These are phyloP conservation scores for Xiphorhynchus erythropygius DNA, from an alignment of 2,797 vertebrate species.

Conservation along the genomic window DNA sequence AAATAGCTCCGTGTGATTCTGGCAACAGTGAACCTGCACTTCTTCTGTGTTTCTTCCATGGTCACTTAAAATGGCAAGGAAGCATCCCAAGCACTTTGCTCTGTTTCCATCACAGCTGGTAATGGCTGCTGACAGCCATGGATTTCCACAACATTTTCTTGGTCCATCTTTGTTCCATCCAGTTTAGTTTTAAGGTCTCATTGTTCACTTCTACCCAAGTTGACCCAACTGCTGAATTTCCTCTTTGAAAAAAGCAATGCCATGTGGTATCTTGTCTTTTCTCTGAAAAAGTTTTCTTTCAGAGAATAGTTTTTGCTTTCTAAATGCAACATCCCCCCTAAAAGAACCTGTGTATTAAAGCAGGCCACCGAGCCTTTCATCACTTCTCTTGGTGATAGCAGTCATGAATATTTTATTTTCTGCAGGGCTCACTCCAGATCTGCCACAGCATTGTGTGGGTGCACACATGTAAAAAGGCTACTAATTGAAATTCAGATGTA, in stretches of 20 bases:
- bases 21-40: background rate
- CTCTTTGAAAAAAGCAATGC: background rate
- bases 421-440: constrained; percentile 63
- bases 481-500: constrained; percentile 81
- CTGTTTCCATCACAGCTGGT: background rate
- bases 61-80: background rate
- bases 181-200: background rate
- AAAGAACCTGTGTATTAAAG: constrained; percentile 59
- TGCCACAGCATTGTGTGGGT: constrained; percentile 65
- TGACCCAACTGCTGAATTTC: constrained; percentile 7
- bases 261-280: constrained; percentile 5
- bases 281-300: constrained; percentile 15
- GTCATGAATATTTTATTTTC: constrained; percentile 78
- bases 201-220: background rate
- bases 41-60: background rate
- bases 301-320: constrained; percentile 11
- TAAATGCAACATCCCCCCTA: background rate
- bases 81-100: background rate
- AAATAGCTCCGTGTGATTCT: background rate
- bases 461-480: constrained; percentile 57
- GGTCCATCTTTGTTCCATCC: background rate
- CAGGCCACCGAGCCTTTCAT: constrained; percentile 67
- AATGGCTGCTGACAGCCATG: background rate
- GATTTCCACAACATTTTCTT: accelerated
- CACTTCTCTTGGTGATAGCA: constrained; percentile 40